These are phyloP conservation scores for Erpornis zantholeuca DNA, from an alignment of 2,113 vertebrate genomes.

Conservation along the genomic window DNA sequence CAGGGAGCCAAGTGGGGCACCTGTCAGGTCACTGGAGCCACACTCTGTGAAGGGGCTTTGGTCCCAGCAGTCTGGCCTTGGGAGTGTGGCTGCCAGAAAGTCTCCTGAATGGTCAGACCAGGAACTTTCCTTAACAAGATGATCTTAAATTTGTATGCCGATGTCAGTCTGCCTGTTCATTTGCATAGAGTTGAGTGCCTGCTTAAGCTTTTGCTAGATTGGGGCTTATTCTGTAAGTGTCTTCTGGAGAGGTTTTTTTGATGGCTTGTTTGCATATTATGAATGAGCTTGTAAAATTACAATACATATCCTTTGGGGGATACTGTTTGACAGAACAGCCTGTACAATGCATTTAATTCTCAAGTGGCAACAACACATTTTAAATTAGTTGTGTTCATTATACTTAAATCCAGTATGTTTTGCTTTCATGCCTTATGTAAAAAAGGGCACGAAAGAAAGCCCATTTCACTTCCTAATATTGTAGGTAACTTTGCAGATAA, in stretches of 20 bases:
- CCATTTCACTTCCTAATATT: not conserved
- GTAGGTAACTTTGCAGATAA: not conserved
- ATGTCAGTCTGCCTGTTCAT: not conserved
- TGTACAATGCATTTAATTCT: not conserved
- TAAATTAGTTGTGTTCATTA: not conserved
- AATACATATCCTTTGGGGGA: not conserved
- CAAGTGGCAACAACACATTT: not conserved
- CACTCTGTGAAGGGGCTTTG: accelerated
- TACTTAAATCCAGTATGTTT: not conserved
- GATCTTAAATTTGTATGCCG: not conserved
- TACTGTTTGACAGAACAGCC: not conserved
- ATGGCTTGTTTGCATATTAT: not conserved
- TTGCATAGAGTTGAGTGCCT: not conserved
- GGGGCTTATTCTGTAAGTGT: not conserved
- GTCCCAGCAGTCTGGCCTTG: not conserved
- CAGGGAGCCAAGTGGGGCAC: not conserved
- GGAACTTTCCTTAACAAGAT: not conserved
- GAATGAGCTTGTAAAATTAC: not conserved
- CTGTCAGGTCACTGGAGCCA: not conserved
- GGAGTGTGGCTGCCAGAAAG: not conserved
- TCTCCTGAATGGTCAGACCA: not conserved
- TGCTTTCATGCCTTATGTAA: not conserved
- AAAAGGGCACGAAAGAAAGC: not conserved
- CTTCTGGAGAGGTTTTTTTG: not conserved
- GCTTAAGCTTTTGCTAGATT: not conserved